Evolutionary conservation across 2,888 invertebrate species (phyloP).

Genomic region (Caenorhabditis sp.): DNA sequence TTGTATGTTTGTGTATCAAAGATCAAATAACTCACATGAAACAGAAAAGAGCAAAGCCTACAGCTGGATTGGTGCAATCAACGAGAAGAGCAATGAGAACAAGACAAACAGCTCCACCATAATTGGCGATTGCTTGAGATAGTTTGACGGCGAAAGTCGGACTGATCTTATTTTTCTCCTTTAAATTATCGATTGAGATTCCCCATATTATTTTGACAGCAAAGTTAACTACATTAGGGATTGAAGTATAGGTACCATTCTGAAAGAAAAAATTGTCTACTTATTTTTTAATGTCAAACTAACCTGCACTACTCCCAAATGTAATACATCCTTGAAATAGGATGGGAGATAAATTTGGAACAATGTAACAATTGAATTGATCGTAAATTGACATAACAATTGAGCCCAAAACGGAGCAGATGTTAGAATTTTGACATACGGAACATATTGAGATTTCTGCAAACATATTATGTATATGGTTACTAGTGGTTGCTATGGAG

Average conservation of each 20-base stretch:
- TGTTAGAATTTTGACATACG: conserved; percentile 41
- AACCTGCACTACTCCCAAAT: conserved; percentile 48
- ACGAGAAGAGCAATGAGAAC: conserved; percentile 53
- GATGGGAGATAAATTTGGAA: conserved; percentile 60
- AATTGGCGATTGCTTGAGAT: conserved; percentile 51
- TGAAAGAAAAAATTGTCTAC: conserved; percentile 10
- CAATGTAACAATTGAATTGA: conserved; percentile 55
- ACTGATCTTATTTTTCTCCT: conserved; percentile 41
- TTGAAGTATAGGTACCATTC: conserved; percentile 61
- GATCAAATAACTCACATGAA: conserved; percentile 31
- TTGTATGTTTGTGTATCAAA: too few species aligned
- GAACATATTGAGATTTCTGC: conserved; percentile 39
- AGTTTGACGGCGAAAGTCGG: conserved; percentile 50
- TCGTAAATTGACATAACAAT: conserved; percentile 46
- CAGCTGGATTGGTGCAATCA: conserved; percentile 51
- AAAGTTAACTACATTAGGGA: conserved; percentile 57
- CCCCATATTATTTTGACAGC: conserved; percentile 53
- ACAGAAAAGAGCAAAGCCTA: conserved; percentile 54
- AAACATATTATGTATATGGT: conserved; percentile 7
- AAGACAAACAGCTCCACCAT: conserved; percentile 39
- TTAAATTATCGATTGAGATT: conserved; percentile 50
- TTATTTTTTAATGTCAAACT: conserved; percentile 5
- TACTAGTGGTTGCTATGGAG: conserved; percentile 1
- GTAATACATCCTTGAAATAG: conserved; percentile 61
- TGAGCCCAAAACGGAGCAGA: conserved; percentile 49